Base-by-base conservation (phyloP, 1,140 invertebrate genomes). In the Euwallacea fornicatus region DNA sequence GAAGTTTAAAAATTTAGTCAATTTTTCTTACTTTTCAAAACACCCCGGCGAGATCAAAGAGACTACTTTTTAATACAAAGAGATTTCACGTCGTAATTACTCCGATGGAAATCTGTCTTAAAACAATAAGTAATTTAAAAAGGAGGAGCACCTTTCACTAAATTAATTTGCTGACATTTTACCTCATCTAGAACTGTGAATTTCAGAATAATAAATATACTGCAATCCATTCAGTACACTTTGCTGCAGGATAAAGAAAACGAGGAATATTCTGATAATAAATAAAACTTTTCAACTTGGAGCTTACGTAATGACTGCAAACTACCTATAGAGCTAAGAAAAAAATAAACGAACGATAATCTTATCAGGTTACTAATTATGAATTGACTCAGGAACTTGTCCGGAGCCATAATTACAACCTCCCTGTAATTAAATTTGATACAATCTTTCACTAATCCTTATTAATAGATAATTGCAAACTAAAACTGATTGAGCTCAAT, bases 361-460 rank as follows among this genome's bases (percentile, higher is more conserved):
- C 21, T 33, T 33, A 33, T 33, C 21, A 33, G 21, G 21, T 33
- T 33, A 33, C 21, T 33, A 33, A 33, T 33, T 33, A 33, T 33
- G 21, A 64, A 64, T 64, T 64, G 62, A 64, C 41, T 46, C 54
- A 64, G 62, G 62, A 50, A 64, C 46, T 21, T 13, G 54, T 64
- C 41, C 54, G 16, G 42, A 53, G 46, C 7, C 62, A 64, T 64
- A 64, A 64, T 64, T 53, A 64, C 44, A 41, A 33, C 58, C 62
- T 41, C 42, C 33, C 16, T 64, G 41, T 64, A 64, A 64, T 64
- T 64, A 64, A 64, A 64, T 64, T 64, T 54, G 62, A 64, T 64
- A 64, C 62, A 64, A 64, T 64, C 62, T 64, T 53, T 53, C 44
- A 47, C 62, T 64, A 64, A 64, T 64, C 62, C 46, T 64, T 64